Percentiles rank a stretch among this genome's conserved stretches.
Evolutionary conservation across 2,797 vertebrate genomes (phyloP).

Genomic region (Glossophaga mutica): DNA sequence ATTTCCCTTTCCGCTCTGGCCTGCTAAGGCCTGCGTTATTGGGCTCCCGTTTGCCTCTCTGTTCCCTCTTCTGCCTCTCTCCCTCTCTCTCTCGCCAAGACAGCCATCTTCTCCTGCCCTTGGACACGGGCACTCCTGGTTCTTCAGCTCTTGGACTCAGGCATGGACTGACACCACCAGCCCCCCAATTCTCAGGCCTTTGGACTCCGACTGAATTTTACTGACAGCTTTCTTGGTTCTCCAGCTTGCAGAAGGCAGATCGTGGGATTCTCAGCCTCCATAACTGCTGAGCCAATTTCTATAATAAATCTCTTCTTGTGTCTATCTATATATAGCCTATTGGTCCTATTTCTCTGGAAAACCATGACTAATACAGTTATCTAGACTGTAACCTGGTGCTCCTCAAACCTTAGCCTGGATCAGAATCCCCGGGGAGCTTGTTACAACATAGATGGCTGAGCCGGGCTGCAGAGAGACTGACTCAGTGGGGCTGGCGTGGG

Average conservation of each 20-base stretch:
- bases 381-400: background rate
- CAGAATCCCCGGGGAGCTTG: background rate
- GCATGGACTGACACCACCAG: background rate
- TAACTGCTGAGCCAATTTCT: background rate
- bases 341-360: background rate
- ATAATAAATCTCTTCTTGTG: background rate
- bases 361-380: background rate
- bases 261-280: background rate
- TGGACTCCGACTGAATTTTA: background rate
- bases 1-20: background rate
- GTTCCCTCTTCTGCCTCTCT: background rate
- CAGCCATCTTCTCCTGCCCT: background rate
- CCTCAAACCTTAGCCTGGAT: background rate
- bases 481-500: background rate
- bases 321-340: background rate
- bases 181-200: background rate
- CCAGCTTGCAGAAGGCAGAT: background rate
- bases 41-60: background rate
- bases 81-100: background rate
- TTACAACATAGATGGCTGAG: background rate
- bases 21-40: background rate
- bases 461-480: background rate
- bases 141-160: background rate
- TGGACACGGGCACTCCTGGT: rapidly evolving
- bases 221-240: background rate